Percentiles rank a stretch among this genome's conserved stretches.
Evolutionary conservation across 2,113 vertebrate species (phyloP).

Genomic region (Apus apus): DNA sequence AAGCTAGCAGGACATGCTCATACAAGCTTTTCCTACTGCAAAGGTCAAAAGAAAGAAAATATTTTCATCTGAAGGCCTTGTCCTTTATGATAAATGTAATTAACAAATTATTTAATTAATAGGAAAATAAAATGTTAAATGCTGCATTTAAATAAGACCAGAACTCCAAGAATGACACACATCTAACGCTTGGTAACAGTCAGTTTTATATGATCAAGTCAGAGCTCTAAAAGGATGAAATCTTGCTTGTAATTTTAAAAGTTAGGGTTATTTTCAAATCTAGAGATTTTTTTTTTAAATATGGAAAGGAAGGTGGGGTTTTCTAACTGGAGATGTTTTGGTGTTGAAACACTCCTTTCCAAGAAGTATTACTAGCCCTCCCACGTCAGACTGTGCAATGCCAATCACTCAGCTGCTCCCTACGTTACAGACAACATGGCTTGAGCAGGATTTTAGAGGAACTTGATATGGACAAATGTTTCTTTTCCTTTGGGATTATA

Average conservation of each 20-base stretch:
- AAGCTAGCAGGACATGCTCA: neutral
- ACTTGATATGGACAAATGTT: neutral
- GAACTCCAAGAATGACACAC: neutral
- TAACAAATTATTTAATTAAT: constrained; percentile 48
- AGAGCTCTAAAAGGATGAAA: neutral
- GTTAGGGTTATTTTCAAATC: neutral
- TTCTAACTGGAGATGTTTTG: neutral
- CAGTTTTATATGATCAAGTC: constrained; percentile 1
- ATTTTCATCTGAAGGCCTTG: constrained; percentile 2
- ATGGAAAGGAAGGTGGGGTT: neutral
- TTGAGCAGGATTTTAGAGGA: neutral
- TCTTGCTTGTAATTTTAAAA: neutral
- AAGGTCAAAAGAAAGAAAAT: neutral
- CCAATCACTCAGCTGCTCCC: neutral
- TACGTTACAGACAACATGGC: accelerated
- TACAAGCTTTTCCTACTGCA: neutral
- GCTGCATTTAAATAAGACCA: neutral
- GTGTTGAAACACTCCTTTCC: neutral
- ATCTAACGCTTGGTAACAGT: neutral
- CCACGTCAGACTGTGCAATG: accelerated
- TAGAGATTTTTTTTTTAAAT: neutral
- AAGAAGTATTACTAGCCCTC: neutral
- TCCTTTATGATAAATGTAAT: constrained; percentile 15
- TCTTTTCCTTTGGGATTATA: neutral
- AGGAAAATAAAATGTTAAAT: neutral